These are phyloP conservation scores for Machimus atricapillus DNA, from an alignment of 2,888 invertebrate genomes.

Conservation along the genomic window DNA sequence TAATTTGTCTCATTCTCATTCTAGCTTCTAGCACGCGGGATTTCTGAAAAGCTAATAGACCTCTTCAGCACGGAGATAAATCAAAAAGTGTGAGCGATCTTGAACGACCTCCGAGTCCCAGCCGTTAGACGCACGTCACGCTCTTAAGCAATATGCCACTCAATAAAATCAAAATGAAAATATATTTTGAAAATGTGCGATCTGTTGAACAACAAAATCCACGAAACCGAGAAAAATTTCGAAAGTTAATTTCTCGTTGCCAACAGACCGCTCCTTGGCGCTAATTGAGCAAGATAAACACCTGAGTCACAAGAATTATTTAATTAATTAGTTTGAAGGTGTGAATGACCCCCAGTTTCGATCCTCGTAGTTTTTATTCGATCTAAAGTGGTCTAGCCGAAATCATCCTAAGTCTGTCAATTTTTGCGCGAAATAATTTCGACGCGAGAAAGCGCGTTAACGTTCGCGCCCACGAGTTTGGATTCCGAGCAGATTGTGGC, in stretches of 20 bases:
- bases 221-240: background rate
- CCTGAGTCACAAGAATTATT: background rate
- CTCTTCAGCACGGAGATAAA: background rate
- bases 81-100: background rate
- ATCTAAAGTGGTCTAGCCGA: background rate
- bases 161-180: background rate
- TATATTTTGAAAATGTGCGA: background rate
- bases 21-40: background rate
- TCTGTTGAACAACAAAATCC: background rate
- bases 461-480: background rate
- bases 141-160: background rate
- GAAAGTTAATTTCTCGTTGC: background rate
- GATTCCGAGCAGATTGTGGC: background rate
- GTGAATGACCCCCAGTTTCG: background rate
- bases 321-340: background rate
- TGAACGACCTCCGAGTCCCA: background rate
- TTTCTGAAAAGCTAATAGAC: background rate
- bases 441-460: background rate
- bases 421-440: background rate
- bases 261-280: background rate
- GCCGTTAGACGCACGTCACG: background rate
- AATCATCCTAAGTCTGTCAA: background rate
- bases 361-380: background rate
- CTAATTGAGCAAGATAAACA: background rate
- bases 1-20: background rate